Evolutionary conservation across 2,113 vertebrate species (phyloP), one percentile per base, ranked within the genome.

Genomic region (Alexandromys fortis): DNA sequence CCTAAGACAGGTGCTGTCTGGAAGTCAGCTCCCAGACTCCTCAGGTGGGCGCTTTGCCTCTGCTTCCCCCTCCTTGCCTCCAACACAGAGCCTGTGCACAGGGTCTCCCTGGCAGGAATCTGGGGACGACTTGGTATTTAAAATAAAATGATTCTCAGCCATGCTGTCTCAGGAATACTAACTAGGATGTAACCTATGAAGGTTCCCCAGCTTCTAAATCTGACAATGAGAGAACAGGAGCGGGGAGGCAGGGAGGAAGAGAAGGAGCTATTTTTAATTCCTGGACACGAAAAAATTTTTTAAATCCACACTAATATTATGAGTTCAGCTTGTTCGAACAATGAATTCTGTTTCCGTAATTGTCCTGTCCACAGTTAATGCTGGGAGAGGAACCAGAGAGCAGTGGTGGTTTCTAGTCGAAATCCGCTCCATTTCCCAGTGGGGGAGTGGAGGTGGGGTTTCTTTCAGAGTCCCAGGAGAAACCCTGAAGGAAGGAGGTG

Each of bases 201-300:
- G 89, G 9, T 52, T 75, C 81, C 68, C 90, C 67, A 0, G 93
- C 73, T 88, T 94, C 95, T 97, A 92, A 97, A 89, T 95, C 93
- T 89, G 85, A 94, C 49, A 35, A 19, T 17, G 72, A 55, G 47
- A 70, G 82, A 89, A 49, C n/a, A 38, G 22, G 61, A 8, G 33
- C 5, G 3, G 26, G 52, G 55, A 28, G 33, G 5, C 33, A 52
- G 24, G 22, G 7, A 17, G 17, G 47, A 45, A 0, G 35, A 89
- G 72, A 68, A 47, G 1, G 16, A 85, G 93, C 91, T 96, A 92
- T 96, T 95, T 97, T 96, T 96, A 97, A 97, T 95, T 97, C 85
- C 83, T 93, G 45, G 79, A 70, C 67, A 68, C 86, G 61, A 92
- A 94, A 81, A 89, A 82, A 86, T 42, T 83, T 79, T 86, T 83